Base-by-base conservation (phyloP, 2,888 invertebrate genomes). In the Cotesia congregata region DNA sequence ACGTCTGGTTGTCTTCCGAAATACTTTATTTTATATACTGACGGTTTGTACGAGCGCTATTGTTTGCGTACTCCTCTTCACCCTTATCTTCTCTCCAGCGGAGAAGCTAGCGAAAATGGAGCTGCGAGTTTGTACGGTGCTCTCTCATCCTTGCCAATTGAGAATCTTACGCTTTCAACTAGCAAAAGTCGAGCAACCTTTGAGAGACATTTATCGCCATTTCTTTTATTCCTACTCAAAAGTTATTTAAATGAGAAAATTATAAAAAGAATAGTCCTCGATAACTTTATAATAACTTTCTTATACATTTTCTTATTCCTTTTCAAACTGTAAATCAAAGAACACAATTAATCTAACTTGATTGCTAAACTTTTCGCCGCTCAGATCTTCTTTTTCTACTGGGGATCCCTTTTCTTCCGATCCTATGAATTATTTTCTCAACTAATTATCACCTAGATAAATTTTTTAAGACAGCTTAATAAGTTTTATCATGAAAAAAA, bases 271-370 rank as follows among this genome's bases (percentile, higher is more conserved):
- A 75, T 75, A 75, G 75, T 75, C 12, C 72, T 77, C 72, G 80
- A 80, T 77, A 80, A 80, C 78, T 80, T 78, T 80, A 76, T 80
- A 80, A 78, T 78, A 80, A 80, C 75, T 78, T 76, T 77, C 74
- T 71, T 72, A 68, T 71, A 68, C 72, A 50, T 50, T 50, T 39
- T 64, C 68, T 61, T 50, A 15, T 68, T 71, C 74, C 30, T 30
- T 30, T 30, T 30, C 30, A 30, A 76, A 12, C 74, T 83, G 84
- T 83, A 85, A 85, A 85, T 84, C 84, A 85, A 85, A 83, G 82
- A 81, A 85, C 77, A 83, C 85, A 84, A 85, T 85, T 85, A 85
- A 85, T 85, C 83, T 84, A 79, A 80, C 80, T 82, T 85, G 84
- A 85, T 83, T 85, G 85, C 85, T 82, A 84, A 84, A 85, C 84